Conservation (phyloP, 2,888 invertebrate species). For the Microplitis deprimator region DNA sequence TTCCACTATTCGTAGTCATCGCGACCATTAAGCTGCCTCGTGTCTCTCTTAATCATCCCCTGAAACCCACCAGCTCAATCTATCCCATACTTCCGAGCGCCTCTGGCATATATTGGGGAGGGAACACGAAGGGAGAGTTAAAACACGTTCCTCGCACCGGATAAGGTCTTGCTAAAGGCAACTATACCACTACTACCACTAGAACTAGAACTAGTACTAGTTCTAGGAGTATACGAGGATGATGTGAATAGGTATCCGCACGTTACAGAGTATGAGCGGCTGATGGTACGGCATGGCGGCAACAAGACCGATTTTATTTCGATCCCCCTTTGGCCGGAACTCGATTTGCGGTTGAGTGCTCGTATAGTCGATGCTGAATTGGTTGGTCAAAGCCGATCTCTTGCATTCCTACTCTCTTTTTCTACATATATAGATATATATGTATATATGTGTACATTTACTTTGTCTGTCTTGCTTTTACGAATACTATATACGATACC, state of each 20-base stretch:
- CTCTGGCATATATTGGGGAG: not conserved
- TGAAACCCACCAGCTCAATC: conserved; percentile 25
- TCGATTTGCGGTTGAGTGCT: conserved; percentile 69
- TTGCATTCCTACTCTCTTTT: conserved; percentile 44
- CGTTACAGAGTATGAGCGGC: not conserved
- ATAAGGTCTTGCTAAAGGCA: conserved; percentile 57
- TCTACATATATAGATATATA: conserved; percentile 8
- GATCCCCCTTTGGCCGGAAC: conserved; percentile 61
- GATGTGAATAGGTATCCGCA: conserved; percentile 18
- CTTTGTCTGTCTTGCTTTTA: not conserved
- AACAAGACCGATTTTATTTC: conserved; percentile 64
- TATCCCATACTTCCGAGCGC: conserved; percentile 27
- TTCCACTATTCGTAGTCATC: conserved; percentile 38
- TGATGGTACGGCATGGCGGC: not conserved
- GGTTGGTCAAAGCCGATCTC: conserved; percentile 61
- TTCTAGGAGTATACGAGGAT: not conserved
- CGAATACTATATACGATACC: not conserved
- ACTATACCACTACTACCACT: not conserved
- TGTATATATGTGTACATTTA: not conserved
- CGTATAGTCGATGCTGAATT: conserved; percentile 67
- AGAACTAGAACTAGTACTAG: not conserved
- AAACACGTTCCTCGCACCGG: conserved; percentile 61
- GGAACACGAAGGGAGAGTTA: conserved; percentile 3
- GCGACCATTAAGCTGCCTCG: conserved; percentile 43
- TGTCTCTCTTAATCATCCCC: conserved; percentile 33